Conservation (phyloP, 2,888 invertebrate species). For the Chaitophorus viminalis region DNA sequence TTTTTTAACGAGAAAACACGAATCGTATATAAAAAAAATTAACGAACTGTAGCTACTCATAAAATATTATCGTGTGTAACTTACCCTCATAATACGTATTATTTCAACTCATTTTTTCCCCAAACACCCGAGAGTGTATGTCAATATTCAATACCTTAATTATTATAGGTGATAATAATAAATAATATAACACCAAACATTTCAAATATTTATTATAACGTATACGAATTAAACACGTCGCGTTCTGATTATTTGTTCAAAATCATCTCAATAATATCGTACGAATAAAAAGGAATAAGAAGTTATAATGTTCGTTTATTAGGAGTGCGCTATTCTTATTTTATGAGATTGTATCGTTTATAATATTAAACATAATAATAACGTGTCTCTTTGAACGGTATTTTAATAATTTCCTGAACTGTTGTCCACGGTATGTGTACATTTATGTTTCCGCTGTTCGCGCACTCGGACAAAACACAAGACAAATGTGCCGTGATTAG, state of each 20-base stretch:
- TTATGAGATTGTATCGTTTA: not conserved
- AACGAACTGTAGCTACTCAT: no score
- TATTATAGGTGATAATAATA: no score
- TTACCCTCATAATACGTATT: no score
- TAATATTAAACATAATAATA: not conserved
- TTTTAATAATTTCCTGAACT: not conserved
- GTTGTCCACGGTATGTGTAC: not conserved
- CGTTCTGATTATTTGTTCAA: not conserved
- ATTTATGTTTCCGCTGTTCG: not conserved
- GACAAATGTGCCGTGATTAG: constrained; percentile 34
- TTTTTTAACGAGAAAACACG: no score
- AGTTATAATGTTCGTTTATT: not conserved
- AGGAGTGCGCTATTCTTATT: not conserved
- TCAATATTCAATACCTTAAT: no score
- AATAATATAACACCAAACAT: no score
- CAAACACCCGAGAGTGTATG: no score
- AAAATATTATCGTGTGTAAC: no score
- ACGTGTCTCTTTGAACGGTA: not conserved
- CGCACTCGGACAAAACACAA: not conserved
- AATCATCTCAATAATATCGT: not conserved
- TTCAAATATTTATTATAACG: no score
- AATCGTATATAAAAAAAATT: no score
- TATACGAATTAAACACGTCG: no score
- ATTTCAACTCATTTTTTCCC: no score
- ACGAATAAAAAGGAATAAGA: not conserved